Conservation (phyloP, 2,113 vertebrate species). For the Tamias sibiricus region DNA sequence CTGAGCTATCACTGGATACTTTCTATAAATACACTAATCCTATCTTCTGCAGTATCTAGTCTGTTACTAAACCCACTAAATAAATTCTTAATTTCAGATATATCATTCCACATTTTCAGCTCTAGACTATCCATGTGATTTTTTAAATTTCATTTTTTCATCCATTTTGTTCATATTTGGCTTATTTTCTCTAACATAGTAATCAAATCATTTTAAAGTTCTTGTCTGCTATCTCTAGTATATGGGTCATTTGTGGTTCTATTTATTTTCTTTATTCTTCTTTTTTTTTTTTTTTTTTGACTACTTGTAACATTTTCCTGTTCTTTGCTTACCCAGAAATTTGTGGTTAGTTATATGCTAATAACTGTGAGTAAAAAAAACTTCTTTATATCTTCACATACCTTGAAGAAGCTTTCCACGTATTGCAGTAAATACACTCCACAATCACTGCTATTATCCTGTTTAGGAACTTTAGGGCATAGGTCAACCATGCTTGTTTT, state of each 20-base stretch:
- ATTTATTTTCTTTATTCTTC: neutral
- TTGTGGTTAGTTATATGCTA: neutral
- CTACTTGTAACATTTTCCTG: conserved; percentile 10
- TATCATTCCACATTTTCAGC: neutral
- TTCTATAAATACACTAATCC: conserved; percentile 2
- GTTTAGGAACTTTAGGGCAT: conserved; percentile 94
- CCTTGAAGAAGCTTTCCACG: conserved; percentile 97
- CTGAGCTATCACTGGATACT: neutral
- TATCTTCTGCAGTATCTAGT: neutral
- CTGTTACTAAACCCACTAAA: neutral
- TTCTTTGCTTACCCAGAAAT: neutral
- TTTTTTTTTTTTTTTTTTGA: neutral
- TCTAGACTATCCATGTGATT: neutral
- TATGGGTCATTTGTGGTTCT: neutral
- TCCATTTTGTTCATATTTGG: neutral
- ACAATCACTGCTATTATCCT: conserved; percentile 98
- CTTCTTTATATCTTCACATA: conserved; percentile 77
- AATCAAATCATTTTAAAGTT: conserved; percentile 49
- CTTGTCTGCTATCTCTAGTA: neutral
- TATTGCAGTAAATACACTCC: conserved; percentile 97
- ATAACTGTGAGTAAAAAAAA: neutral
- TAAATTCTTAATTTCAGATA: conserved; percentile 54
- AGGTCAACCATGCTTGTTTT: conserved; percentile 91
- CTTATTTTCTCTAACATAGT: conserved; percentile 28
- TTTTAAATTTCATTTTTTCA: conserved; percentile 4